Percentiles rank a stretch among this genome's conserved stretches.
phyloP scores from a whole-genome alignment of 2,888 invertebrate genomes.

The Plagodis dolabraria region DNA sequence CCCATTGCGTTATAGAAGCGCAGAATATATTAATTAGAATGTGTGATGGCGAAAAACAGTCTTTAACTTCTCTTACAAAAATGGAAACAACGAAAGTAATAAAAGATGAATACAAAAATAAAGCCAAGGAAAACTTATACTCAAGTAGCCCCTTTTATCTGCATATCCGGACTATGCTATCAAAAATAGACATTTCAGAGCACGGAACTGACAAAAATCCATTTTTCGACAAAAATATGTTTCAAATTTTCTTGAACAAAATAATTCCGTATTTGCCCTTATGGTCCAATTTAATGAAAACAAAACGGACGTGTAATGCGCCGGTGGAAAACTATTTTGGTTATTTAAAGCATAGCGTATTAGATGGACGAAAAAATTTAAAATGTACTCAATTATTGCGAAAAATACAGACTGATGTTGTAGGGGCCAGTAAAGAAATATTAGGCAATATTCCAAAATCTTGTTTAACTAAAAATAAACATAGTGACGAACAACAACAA shows the following conservation, averaged over 20 bases:
- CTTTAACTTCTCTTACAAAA: not conserved
- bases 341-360: slow-evolving; percentile 1
- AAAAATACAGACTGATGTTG: not conserved
- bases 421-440: not conserved
- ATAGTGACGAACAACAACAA: too few relatives aligned
- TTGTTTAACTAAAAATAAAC: not conserved
- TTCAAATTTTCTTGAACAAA: too few relatives aligned
- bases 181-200: not conserved
- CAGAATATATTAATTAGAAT: not conserved
- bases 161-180: not conserved
- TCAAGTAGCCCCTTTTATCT: slow-evolving; percentile 3
- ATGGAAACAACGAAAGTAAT: not conserved
- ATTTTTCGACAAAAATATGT: too few relatives aligned
- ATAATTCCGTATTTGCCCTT: not conserved
- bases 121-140: not conserved
- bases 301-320: not conserved
- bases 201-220: not conserved
- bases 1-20: not conserved
- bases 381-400: slow-evolving; percentile 3
- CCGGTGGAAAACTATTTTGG: slow-evolving; percentile 6
- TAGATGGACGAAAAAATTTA: slow-evolving; percentile 3
- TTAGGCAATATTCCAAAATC: not conserved
- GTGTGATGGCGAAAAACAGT: slow-evolving; percentile 1
- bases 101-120: too few relatives aligned
- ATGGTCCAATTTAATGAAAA: slow-evolving; percentile 4